Evolutionary conservation across 2,797 vertebrate species (phyloP), one percentile per base, ranked within the genome.

Genomic region (Leuciscus waleckii): DNA sequence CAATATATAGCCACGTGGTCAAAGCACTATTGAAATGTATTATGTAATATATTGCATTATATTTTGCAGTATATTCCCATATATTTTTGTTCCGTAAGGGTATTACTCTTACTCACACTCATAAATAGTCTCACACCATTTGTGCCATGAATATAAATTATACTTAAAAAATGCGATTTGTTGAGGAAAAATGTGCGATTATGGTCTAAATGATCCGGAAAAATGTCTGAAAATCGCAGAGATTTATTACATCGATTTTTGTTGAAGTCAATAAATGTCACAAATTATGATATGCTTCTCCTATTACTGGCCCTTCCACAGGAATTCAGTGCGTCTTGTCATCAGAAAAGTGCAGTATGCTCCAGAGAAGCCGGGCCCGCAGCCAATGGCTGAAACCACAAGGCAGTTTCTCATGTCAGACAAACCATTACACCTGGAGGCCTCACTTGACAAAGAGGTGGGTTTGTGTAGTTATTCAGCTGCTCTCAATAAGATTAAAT

Each of bases 381-480:
- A 99, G 88, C 98, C 98, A 14, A 98, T 96, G 43, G 98, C 97
- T 0, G 98, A 99, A 88, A 99, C 97, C 88, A 98, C 97, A 29
- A 89, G 98, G 29, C 97, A 98, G 91, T 99, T 99, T 91, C 97
- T 99, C 85, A 98, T 99, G 98, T 99, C 98, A 0, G 98, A 99
- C 91, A 99, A 99, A 88, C 97, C 97, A 0, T 92, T 99, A 88
- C 98, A 99, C 87, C 93, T 99, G 16, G 98, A 99, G 91, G 97
- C 98, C 0, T 98, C 98, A 0, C 93, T 99, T 93, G 97, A 99
- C 92, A 99, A 99, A 91, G 97, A 99, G 97, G 98, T 99, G 91
- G 90, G 54, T 51, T n/a, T 67, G 21, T 58, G n/a, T 75, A 58
- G 9, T 58, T 51, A 4, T 21, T 78, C 61, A 83, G 21, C 26